phyloP scores from a whole-genome alignment of 2,113 vertebrate species.

The Plotosus lineatus region DNA sequence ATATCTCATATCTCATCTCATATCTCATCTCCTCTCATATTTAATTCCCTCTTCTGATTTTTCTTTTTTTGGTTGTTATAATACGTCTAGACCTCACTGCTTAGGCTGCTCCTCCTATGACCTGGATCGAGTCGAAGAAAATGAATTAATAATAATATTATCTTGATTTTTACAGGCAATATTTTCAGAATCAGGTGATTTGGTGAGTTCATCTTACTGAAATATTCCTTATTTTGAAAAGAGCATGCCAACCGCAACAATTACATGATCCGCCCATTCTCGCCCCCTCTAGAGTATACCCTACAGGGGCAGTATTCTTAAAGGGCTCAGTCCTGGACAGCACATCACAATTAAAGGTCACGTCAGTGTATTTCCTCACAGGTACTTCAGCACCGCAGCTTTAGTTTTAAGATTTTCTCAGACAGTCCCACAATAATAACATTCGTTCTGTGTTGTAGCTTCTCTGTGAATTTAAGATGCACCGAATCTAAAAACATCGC shows the following conservation, averaged over 20 bases:
- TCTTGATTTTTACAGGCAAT: constrained; percentile 64
- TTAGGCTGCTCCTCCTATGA: too few relatives aligned
- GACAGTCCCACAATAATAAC: neutral
- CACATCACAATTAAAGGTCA: constrained; percentile 87
- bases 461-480: constrained; percentile 80
- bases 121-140: too few relatives aligned
- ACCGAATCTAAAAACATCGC: constrained; percentile 84
- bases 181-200: constrained; percentile 75
- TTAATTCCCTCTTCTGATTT: neutral
- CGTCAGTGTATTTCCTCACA: constrained; percentile 81
- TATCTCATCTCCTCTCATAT: too few relatives aligned
- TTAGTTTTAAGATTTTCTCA: neutral
- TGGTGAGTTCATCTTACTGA: constrained; percentile 63
- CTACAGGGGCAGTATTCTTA: constrained; percentile 78
- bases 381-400: constrained; percentile 64
- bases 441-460: constrained; percentile 58
- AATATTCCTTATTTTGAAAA: neutral
- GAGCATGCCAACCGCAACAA: neutral
- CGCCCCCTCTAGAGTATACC: constrained; percentile 79
- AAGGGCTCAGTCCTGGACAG: constrained; percentile 77
- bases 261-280: neutral
- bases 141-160: neutral
- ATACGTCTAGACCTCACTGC: too few relatives aligned
- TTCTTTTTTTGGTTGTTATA: too few relatives aligned
- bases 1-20: too few relatives aligned